Percentiles rank a stretch among this genome's conserved stretches.
phyloP scores from a whole-genome alignment of 2,113 vertebrate genomes.

The Phylloscopus whistleri region DNA sequence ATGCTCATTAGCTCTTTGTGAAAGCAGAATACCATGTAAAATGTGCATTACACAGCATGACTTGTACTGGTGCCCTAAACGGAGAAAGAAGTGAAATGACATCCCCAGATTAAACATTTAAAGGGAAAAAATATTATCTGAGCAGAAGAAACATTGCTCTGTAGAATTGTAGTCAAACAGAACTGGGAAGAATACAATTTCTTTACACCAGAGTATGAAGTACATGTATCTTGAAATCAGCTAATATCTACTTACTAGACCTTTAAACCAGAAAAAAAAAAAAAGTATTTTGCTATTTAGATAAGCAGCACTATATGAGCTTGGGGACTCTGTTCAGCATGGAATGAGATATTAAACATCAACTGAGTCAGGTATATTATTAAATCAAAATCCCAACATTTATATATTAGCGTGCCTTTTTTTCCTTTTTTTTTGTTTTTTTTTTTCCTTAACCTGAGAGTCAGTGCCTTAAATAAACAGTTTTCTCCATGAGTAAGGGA shows the following conservation, averaged over 20 bases:
- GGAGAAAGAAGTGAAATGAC: background rate
- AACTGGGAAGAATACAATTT: background rate
- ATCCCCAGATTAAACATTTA: background rate
- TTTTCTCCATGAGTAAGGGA: background rate
- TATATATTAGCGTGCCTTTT: background rate
- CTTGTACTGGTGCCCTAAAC: background rate
- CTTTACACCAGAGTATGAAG: background rate
- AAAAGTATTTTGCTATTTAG: slow-evolving; percentile 52
- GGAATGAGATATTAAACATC: slow-evolving; percentile 30
- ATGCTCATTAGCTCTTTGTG: background rate
- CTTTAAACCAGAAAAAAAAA: slow-evolving; percentile 39
- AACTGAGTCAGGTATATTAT: slow-evolving; percentile 11
- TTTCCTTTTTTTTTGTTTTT: background rate
- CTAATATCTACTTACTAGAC: slow-evolving; percentile 35
- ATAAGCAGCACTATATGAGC: slow-evolving; percentile 40
- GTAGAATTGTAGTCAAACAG: background rate
- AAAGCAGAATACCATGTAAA: slow-evolving; percentile 7
- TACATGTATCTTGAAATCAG: slow-evolving; percentile 42
- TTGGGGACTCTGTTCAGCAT: slow-evolving; percentile 10
- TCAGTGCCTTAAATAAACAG: background rate
- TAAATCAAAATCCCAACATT: slow-evolving; percentile 19
- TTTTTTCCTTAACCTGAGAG: background rate
- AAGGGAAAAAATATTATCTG: background rate
- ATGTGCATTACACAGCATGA: background rate
- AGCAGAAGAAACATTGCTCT: background rate